Conservation (phyloP, 2,113 vertebrate genomes). For the Athene cunicularia region DNA sequence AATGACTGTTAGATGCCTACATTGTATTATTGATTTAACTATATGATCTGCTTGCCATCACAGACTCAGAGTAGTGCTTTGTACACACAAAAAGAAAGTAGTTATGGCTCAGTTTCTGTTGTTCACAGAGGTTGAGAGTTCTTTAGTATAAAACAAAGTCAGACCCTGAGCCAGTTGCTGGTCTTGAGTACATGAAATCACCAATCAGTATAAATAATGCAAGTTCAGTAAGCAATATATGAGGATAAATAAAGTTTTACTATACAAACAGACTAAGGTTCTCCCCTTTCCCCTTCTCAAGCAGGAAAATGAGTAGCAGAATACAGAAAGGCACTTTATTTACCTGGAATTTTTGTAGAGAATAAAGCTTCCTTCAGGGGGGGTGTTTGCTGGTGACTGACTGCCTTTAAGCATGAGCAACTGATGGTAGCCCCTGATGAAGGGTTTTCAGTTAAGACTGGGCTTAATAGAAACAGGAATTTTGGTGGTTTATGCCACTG, state of each 20-base stretch:
- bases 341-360: background rate
- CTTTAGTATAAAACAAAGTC: background rate
- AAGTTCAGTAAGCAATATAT: background rate
- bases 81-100: background rate
- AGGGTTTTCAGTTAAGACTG: background rate
- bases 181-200: background rate
- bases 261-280: background rate
- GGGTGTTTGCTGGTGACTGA: background rate
- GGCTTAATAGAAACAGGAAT: background rate
- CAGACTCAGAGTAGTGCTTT: background rate
- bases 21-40: background rate
- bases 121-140: background rate
- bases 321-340: background rate
- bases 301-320: background rate
- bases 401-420: background rate
- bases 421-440: background rate
- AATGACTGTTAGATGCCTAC: background rate
- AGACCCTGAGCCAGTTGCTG: background rate
- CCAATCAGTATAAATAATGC: accelerated
- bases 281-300: background rate
- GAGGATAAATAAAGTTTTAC: background rate
- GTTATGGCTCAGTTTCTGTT: background rate
- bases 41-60: background rate
- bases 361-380: background rate
- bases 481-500: background rate